phyloP scores from a whole-genome alignment of 2,113 vertebrate genomes.

The Centropus unirufus region DNA sequence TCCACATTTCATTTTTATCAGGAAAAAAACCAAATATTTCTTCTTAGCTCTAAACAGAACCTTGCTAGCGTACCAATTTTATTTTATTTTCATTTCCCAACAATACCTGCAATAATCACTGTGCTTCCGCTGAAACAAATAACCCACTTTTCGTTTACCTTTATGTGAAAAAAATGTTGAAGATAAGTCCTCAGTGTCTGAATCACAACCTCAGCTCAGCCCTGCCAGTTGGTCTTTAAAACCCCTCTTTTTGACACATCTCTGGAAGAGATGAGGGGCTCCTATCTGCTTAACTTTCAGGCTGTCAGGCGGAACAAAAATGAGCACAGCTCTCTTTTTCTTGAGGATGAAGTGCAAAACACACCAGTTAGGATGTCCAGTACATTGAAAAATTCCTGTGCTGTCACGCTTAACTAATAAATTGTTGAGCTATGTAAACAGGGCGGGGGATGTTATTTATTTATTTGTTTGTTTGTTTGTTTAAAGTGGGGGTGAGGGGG shows the following conservation, averaged over 20 bases:
- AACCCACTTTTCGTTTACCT: background rate
- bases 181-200: background rate
- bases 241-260: background rate
- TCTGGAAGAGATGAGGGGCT: background rate
- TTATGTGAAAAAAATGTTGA: background rate
- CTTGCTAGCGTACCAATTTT: background rate
- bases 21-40: background rate
- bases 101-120: background rate
- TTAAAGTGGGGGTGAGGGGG: background rate
- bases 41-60: background rate
- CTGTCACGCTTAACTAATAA: conserved; percentile 50
- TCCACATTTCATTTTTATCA: background rate
- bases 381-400: conserved; percentile 56
- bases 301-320: background rate
- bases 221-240: background rate
- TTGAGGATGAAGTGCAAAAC: background rate
- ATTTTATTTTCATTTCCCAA: background rate
- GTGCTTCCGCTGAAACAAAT: background rate
- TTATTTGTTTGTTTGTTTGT: conserved; percentile 53
- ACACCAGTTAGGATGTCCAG: background rate
- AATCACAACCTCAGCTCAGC: background rate
- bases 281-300: background rate
- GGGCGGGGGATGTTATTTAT: conserved; percentile 1
- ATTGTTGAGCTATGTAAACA: background rate
- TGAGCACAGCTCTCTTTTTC: background rate